These are phyloP conservation scores for Cantharis rustica DNA, from an alignment of 2,888 invertebrate species.

Conservation along the genomic window DNA sequence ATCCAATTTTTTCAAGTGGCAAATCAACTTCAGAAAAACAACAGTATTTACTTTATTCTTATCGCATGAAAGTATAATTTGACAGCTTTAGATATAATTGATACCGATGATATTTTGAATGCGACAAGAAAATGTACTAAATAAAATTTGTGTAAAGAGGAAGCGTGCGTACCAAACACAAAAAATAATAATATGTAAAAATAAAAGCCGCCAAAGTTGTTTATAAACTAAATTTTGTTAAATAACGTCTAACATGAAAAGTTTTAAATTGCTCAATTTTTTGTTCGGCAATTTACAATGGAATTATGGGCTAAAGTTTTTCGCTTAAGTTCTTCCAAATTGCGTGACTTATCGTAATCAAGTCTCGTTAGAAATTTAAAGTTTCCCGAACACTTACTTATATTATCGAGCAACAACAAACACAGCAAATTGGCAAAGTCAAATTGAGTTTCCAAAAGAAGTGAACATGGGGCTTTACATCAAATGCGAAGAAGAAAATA, in stretches of 20 bases:
- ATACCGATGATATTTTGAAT: not conserved
- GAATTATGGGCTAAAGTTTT: not conserved
- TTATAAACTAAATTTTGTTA: not conserved
- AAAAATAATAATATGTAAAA: not conserved
- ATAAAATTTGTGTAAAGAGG: not conserved
- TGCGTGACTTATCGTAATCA: not conserved
- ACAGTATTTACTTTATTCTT: not conserved
- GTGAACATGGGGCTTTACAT: not conserved
- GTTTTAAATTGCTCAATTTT: not conserved
- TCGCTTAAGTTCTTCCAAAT: not conserved
- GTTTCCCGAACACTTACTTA: not conserved
- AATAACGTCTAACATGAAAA: not conserved
- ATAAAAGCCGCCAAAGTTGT: not conserved
- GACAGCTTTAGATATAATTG: not conserved
- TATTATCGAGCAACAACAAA: not conserved
- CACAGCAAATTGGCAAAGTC: not conserved
- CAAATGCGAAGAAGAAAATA: slow-evolving; percentile 2
- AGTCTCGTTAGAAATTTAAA: not conserved
- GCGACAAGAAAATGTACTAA: not conserved
- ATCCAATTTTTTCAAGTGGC: not conserved
- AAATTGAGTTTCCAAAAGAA: slow-evolving; percentile 2
- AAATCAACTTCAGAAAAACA: not conserved
- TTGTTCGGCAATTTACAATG: not conserved
- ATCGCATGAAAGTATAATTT: not conserved
- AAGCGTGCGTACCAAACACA: not conserved